These are phyloP conservation scores for Coturnix japonica DNA, from an alignment of 2,113 vertebrate genomes.

Conservation along the genomic window DNA sequence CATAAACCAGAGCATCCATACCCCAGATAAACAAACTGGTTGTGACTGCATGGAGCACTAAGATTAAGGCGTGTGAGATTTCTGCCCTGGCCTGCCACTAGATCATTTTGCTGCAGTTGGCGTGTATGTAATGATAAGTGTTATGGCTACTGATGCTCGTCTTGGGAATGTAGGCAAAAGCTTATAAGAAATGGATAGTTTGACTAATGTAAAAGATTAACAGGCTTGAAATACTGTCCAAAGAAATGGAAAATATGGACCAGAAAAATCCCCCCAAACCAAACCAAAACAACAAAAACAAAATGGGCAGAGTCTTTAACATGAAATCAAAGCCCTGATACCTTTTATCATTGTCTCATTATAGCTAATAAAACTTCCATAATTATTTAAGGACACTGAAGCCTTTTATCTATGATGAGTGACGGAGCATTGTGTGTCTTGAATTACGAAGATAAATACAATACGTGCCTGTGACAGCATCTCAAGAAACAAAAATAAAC, in stretches of 20 bases:
- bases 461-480: constrained; percentile 31
- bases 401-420: constrained; percentile 70
- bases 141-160: not conserved
- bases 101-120: not conserved
- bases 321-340: constrained; percentile 72
- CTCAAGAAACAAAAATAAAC: constrained; percentile 52
- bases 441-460: constrained; percentile 49
- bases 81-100: not conserved
- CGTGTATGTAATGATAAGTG: not conserved
- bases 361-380: constrained; percentile 66
- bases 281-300: too few relatives aligned
- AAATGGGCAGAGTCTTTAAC: constrained; percentile 40
- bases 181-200: constrained; percentile 53
- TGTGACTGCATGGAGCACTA: accelerated
- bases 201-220: constrained; percentile 60
- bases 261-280: constrained; percentile 8
- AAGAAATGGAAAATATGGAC: constrained; percentile 71
- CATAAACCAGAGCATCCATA: not conserved
- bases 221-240: constrained; percentile 4
- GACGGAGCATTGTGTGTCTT: constrained; percentile 64
- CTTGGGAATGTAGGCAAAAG: not conserved
- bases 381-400: constrained; percentile 70
- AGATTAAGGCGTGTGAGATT: not conserved
- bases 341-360: constrained; percentile 74
- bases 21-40: not conserved